Conservation (phyloP, 53 echinoderm and acorn worm genomes). For the Crossaster papposus region DNA sequence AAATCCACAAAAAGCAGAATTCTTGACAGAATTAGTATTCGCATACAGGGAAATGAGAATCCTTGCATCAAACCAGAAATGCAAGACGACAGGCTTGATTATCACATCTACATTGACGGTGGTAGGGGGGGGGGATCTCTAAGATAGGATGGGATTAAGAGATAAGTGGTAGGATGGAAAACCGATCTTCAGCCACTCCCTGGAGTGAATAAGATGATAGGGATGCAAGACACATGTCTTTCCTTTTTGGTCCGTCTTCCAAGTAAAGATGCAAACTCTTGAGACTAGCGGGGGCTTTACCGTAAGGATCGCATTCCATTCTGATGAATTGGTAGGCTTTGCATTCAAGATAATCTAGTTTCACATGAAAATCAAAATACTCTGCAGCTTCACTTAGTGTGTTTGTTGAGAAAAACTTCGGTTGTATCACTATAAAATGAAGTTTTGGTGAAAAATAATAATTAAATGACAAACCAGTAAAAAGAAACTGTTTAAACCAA, state of each 20-base stretch:
- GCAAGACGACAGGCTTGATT: not conserved
- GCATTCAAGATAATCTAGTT: not conserved
- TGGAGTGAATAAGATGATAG: constrained; percentile 13
- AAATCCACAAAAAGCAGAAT: not conserved
- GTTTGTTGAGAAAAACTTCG: not conserved
- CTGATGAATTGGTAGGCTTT: not conserved
- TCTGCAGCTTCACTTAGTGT: not conserved
- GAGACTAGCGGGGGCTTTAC: not conserved
- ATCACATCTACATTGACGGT: not conserved
- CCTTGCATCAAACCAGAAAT: not conserved
- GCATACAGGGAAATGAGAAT: not conserved
- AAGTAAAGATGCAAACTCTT: not conserved
- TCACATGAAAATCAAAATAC: not conserved
- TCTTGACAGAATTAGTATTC: not conserved
- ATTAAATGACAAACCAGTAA: no score
- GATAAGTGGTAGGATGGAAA: not conserved
- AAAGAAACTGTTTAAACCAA: no score
- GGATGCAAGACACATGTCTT: not conserved
- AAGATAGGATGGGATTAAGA: not conserved
- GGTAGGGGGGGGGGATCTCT: not conserved
- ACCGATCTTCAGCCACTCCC: constrained; percentile 14
- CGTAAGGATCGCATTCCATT: not conserved
- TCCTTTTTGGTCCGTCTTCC: not conserved
- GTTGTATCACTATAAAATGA: not conserved
- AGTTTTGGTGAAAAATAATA: no score